A percentile compares a stretch with the other conserved stretches of the same genome.
phyloP scores from a whole-genome alignment of 2,113 vertebrate species.

The Podarcis raffonei region DNA sequence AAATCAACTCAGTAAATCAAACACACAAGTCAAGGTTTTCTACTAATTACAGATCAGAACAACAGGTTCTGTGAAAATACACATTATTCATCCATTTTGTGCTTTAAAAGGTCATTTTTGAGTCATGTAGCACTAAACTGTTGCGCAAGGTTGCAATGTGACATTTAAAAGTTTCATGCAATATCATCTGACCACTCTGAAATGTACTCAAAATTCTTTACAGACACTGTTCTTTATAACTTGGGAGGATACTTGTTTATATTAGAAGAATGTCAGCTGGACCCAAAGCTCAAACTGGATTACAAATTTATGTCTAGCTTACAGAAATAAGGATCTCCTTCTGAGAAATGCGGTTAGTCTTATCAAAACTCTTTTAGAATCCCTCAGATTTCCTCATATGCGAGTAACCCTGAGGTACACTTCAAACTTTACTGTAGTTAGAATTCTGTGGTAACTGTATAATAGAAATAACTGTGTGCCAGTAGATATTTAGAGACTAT shows the following conservation, averaged over 20 bases:
- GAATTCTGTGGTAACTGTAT: neutral
- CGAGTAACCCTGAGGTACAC: neutral
- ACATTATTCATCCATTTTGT: constrained; percentile 42
- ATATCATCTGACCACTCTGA: neutral
- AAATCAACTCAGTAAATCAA: constrained; percentile 67
- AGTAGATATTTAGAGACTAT: neutral
- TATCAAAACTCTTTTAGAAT: neutral
- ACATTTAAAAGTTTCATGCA: neutral
- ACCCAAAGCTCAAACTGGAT: neutral
- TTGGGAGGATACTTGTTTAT: neutral
- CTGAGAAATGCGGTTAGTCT: neutral
- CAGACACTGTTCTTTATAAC: neutral
- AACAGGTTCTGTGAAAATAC: constrained; percentile 45
- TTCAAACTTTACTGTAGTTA: neutral
- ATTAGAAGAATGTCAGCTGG: neutral
- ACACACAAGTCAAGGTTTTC: constrained; percentile 51
- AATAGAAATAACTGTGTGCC: neutral
- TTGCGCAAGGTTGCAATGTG: constrained; percentile 36
- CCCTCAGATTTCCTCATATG: too few relatives aligned
- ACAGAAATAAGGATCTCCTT: neutral
- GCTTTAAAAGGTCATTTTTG: constrained; percentile 49
- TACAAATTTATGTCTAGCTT: neutral
- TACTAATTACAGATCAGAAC: constrained; percentile 64
- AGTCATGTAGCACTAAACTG: constrained; percentile 37
- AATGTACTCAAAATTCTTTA: neutral